Conservation (phyloP, 2,797 vertebrate genomes). For the Avahi laniger region DNA sequence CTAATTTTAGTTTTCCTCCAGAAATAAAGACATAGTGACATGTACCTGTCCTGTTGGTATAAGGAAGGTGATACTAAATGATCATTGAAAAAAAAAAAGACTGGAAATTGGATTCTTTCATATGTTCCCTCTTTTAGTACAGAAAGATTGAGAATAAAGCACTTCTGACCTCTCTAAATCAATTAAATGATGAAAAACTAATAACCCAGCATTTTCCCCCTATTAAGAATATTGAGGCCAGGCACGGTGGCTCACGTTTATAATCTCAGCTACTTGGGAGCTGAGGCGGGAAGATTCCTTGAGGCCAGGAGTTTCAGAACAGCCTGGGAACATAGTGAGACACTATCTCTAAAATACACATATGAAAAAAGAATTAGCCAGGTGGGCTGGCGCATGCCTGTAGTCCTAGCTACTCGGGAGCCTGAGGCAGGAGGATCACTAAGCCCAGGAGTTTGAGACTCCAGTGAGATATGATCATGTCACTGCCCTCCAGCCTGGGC, state of each 20-base stretch:
- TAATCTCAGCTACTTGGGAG: too few relatives aligned
- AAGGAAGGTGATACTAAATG: neutral
- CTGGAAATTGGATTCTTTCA: neutral
- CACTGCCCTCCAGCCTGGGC: neutral
- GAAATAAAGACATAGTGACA: neutral
- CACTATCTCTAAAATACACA: too few relatives aligned
- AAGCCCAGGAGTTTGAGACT: neutral
- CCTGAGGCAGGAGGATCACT: neutral
- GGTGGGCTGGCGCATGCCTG: neutral
- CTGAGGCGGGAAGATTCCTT: too few relatives aligned
- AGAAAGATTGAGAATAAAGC: neutral
- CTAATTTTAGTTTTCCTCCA: conserved; percentile 40
- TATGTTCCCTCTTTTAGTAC: neutral
- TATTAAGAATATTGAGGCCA: neutral
- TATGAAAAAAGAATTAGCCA: too few relatives aligned
- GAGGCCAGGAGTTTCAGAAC: too few relatives aligned
- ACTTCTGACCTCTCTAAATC: neutral
- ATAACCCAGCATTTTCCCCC: neutral
- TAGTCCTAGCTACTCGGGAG: neutral
- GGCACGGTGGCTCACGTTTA: neutral
- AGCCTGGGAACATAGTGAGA: too few relatives aligned
- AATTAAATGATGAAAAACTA: neutral
- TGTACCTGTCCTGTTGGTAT: neutral
- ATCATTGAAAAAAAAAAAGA: neutral
- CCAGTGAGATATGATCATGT: neutral